Conservation (phyloP, 1,140 invertebrate species). For the Drosophila guanche region DNA sequence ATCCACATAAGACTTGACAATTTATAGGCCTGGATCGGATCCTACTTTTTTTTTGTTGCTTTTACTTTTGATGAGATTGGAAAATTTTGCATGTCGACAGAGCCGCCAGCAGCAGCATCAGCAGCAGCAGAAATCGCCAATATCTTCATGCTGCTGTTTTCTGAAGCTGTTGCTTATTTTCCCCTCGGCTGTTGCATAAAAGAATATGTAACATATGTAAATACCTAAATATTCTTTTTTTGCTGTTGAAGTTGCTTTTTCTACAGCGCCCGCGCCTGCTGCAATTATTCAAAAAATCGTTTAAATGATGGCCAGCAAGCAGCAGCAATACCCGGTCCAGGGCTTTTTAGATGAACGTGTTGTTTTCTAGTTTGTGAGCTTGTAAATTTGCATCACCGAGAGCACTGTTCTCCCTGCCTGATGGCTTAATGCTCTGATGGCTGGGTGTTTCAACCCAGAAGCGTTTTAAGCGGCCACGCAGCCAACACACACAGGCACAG, state of each 20-base stretch:
- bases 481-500: conserved; percentile 14
- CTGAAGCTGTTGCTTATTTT: no score
- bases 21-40: conserved; percentile 32
- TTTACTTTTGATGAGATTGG: conserved; percentile 20
- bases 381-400: conserved; percentile 31
- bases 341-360: conserved; percentile 27
- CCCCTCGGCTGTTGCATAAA: no score
- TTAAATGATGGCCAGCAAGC: conserved; percentile 31
- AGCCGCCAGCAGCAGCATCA: conserved; percentile 38
- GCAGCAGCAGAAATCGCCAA: background rate
- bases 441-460: conserved; percentile 47
- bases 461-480: conserved; percentile 35
- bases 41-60: conserved; percentile 20
- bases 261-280: conserved; percentile 11
- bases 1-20: conserved; percentile 22
- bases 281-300: conserved; percentile 53
- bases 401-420: conserved; percentile 24
- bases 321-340: conserved; percentile 7
- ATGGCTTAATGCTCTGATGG: conserved; percentile 20
- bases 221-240: no score
- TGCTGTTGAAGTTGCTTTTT: conserved; percentile 9
- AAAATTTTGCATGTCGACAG: conserved; percentile 51
- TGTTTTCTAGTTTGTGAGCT: conserved; percentile 52
- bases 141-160: conserved; percentile 1
- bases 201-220: no score